phyloP scores from a whole-genome alignment of 2,888 invertebrate species.

The Phorcus lineatus region DNA sequence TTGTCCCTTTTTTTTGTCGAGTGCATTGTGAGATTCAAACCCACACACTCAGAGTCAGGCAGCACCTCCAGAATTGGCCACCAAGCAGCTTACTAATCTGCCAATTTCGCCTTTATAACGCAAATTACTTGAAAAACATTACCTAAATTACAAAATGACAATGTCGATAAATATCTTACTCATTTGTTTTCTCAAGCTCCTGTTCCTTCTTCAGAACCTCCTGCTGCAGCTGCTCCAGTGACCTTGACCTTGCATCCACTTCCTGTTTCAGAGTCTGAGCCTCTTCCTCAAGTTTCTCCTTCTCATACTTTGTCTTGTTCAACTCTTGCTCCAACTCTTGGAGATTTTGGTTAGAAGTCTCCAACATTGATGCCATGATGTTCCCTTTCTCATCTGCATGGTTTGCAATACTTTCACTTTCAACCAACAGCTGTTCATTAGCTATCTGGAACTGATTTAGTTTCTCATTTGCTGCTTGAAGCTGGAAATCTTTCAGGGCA shows the following conservation, averaged over 20 bases:
- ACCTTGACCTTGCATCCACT: constrained; percentile 45
- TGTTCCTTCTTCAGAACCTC: constrained; percentile 52
- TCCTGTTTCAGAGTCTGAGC: constrained; percentile 45
- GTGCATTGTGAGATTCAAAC: too few species aligned
- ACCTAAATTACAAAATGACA: too few species aligned
- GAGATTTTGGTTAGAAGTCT: constrained; percentile 11
- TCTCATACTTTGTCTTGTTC: constrained; percentile 9
- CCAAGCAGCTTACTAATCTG: too few species aligned
- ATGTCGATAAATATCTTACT: constrained; percentile 34
- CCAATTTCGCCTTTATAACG: too few species aligned
- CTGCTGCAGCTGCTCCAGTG: constrained; percentile 45
- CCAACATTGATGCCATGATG: constrained; percentile 27
- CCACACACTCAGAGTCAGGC: too few species aligned
- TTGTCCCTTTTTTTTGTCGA: too few species aligned
- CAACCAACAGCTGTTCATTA: background rate
- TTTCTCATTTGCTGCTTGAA: constrained; percentile 46
- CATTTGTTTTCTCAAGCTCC: constrained; percentile 50
- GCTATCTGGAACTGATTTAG: constrained; percentile 28
- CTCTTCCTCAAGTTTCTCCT: constrained; percentile 31
- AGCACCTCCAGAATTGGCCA: too few species aligned
- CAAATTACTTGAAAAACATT: too few species aligned
- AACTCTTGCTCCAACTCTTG: constrained; percentile 31
- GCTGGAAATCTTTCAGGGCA: constrained; percentile 51
- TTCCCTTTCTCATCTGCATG: background rate
- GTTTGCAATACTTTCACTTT: background rate